Evolutionary conservation across 2,888 invertebrate genomes (phyloP), one percentile per base, ranked within the genome.

Genomic region (Phalangium opilio): DNA sequence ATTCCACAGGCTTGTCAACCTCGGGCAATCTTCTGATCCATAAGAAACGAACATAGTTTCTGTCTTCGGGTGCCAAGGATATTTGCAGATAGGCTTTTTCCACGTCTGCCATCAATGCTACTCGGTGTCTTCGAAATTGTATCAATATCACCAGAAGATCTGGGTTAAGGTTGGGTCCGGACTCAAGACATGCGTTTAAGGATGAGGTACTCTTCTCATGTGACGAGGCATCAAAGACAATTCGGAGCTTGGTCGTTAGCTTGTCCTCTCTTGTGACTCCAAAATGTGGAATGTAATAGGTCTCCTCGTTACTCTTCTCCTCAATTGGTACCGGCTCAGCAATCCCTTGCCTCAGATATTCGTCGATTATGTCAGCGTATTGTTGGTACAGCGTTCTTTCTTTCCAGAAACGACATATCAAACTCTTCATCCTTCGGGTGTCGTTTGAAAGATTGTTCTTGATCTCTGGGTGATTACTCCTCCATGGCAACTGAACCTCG

Each of bases 161-260:
- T 7, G 44, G 41, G 17, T 36, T 33, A 3, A 49, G n/a, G 17
- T 49, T 41, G 8, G 49, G 41, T 5, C 49, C 49, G 3, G 34
- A 11, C 5, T 8, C n/a, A 5, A 49, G 18, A 18, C 41, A 41
- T 18, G 40, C 41, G 47, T 49, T 49, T 21, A 49, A 36, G 1
- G 49, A 49, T 7, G 35, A 17, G n/a, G 14, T 17, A 2, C 33
- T 19, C 11, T 14, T 10, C 4, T 39, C 17, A 4, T 48, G 47
- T 1, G 45, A 41, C 5, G 46, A 49, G 1, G 45, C 49, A 46
- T 49, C 49, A 19, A 47, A 49, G 8, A 49, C 49, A 17, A 49
- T 36, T 7, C 45, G 2, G 8, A n/a, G 20, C 21, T 41, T 46
- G 8, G 45, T 49, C 1, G 45, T 47, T 7, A n/a, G 15, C 12